Conservation (phyloP, 2,797 vertebrate species). For the Toxotes lorentzi region DNA sequence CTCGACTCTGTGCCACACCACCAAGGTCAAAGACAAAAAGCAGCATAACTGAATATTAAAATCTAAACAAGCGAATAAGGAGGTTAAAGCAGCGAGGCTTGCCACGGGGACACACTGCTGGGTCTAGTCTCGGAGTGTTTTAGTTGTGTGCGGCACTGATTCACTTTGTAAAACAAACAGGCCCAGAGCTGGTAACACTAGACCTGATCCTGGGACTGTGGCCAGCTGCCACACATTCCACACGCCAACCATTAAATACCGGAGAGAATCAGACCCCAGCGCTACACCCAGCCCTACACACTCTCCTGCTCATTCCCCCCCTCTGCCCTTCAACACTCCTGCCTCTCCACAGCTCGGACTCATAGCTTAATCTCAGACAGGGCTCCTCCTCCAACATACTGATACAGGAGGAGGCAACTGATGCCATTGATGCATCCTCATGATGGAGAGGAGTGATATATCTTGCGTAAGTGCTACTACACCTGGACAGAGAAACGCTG, state of each 20-base stretch:
- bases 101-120: slow-evolving; percentile 26
- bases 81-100: slow-evolving; percentile 23
- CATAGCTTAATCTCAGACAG: slow-evolving; percentile 30
- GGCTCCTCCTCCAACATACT: slow-evolving; percentile 38
- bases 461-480: slow-evolving; percentile 41
- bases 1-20: slow-evolving; percentile 26
- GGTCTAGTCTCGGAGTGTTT: slow-evolving; percentile 56
- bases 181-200: slow-evolving; percentile 85
- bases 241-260: slow-evolving; percentile 88
- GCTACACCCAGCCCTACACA: slow-evolving; percentile 58
- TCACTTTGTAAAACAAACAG: slow-evolving; percentile 89
- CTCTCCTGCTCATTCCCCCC: slow-evolving; percentile 35
- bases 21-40: slow-evolving; percentile 52
- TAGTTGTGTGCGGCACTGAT: slow-evolving; percentile 65
- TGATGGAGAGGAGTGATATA: slow-evolving; percentile 26
- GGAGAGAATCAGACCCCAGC: slow-evolving; percentile 76
- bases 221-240: slow-evolving; percentile 89
- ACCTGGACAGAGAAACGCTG: slow-evolving; percentile 54
- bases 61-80: slow-evolving; percentile 46
- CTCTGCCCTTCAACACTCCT: slow-evolving; percentile 12
- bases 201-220: slow-evolving; percentile 75
- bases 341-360: slow-evolving; percentile 47
- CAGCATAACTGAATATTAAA: slow-evolving; percentile 52
- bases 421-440: slow-evolving; percentile 46
- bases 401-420: slow-evolving; percentile 42